Base-by-base conservation (phyloP, 2,113 vertebrate species). In the Larimichthys crocea region DNA sequence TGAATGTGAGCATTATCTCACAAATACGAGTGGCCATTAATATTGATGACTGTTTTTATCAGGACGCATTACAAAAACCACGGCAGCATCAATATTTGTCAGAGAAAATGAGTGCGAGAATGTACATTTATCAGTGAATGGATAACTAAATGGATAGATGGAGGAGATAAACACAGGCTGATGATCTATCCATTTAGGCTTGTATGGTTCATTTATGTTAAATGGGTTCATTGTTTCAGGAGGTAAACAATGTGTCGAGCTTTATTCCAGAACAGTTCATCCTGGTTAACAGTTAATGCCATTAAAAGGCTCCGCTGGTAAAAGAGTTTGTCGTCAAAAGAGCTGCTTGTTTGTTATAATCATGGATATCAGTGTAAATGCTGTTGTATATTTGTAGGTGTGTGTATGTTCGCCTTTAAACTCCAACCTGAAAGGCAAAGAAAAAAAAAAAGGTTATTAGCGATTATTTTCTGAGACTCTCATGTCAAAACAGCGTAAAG, bases 1-100 rank as follows among this genome's bases (percentile, higher is more conserved):
- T 89, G 74, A 91, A 90, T 87, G 82, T 68, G 80, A 83, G 84
- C 74, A 87, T 89, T 88, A 92, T 89, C 86, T 84, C 80, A 40
- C 70, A 79, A 88, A 91, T 67, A 80, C 26, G 82, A 85, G 75
- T 86, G 80, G 52, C 55, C 87, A 89, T 92, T 90, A 93, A 91
- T 90, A 90, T 88, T 88, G 35, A 92, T 92, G 87, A 85, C 74
- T 78, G 78, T 80, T 84, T 88, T 83, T 35, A 87, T 86, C 64
- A 73, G 16, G 16, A 42, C 22, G 42, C 81, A 77, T 84, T 72
- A 79, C 69, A 77, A 26, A 24, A 80, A 65, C 46, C 62, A 55
- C 82, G 82, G 81, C 69, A 62, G 29, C 86, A 78, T 87, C 88
- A 89, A 91, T 88, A 88, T 87, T 87, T 89, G 86, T 88, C 79